Conservation (phyloP, 1,140 invertebrate genomes). For the Dendroctonus ponderosae region DNA sequence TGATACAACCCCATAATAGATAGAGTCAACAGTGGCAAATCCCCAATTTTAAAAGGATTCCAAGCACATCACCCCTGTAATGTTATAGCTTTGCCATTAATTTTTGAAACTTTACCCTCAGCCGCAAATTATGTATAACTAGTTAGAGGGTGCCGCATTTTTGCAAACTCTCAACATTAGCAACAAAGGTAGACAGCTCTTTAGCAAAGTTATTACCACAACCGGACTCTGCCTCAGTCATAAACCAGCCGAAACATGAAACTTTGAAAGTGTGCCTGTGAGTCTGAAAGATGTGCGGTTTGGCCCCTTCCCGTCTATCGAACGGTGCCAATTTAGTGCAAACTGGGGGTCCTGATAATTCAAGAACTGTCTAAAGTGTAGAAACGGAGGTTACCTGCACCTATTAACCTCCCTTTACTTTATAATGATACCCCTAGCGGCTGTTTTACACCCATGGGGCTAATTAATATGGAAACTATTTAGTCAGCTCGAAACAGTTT, state of each 20-base stretch:
- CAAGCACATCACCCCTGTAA: no score
- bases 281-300: slow-evolving; percentile 11
- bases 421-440: not conserved
- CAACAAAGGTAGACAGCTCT: no score
- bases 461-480: slow-evolving; percentile 4
- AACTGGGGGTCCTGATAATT: not conserved
- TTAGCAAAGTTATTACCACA: not conserved
- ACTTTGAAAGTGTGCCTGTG: slow-evolving; percentile 1
- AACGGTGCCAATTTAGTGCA: not conserved
- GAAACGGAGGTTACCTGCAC: not conserved
- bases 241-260: slow-evolving; percentile 6
- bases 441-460: not conserved
- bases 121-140: no score
- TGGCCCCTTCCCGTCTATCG: slow-evolving; percentile 2
- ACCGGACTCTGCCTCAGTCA: not conserved
- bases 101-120: no score
- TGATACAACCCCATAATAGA: no score
- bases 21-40: no score
- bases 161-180: no score
- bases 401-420: not conserved
- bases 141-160: no score
- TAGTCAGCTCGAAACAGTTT: not conserved
- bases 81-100: no score
- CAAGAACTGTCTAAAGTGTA: not conserved
- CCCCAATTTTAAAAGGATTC: no score